Base-by-base conservation (phyloP, 2,888 invertebrate species). In the Scaptomyza reducta region DNA sequence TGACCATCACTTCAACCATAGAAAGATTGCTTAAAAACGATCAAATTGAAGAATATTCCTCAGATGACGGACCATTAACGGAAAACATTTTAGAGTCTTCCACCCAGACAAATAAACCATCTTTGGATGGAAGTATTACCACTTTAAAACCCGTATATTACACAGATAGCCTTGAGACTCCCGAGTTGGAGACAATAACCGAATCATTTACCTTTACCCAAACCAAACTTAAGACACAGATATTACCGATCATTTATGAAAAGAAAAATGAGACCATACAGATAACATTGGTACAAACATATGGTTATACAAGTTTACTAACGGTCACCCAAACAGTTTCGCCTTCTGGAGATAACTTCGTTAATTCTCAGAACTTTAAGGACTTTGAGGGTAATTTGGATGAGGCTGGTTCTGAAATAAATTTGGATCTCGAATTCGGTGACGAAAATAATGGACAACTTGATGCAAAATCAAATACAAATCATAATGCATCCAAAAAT, bases 201-300 rank as follows among this genome's bases (percentile, higher is more conserved):
- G 97, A 98, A 92, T 97, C 97, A 3, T 98, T 97, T 92, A 97
- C 97, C 80, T 97, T 97, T 6, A 97, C 97, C 0, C 97, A 97
- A 91, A 94, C 96, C 10, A 95, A 97, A 93, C 92, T 97, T 16
- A 97, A 97, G 91, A 98, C 98, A 1, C 97, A 97, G 89, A 94
- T 98, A 66, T 92, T 98, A 54, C 98, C 98, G 0, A 94, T 97
- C 1, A 93, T 97, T 40, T 94, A 94, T 70, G 95, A 94, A 65
- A 94, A 94, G 14, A 94, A 94, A 65, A 94, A 96, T 76, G 79
- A 88, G 22, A 96, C 97, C 0, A 94, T 94, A 53, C 95, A 94
- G 66, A 92, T 96, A 78, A 97, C 98, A 0, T 93, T 98, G 50
- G 95, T 97, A 3, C 98, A 98, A 92, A 97, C 97, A 0, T 98